A percentile compares a stretch with the other conserved stretches of the same genome.
Conservation (phyloP, 1,140 invertebrate genomes). For the Dendrolimus kikuchii region DNA sequence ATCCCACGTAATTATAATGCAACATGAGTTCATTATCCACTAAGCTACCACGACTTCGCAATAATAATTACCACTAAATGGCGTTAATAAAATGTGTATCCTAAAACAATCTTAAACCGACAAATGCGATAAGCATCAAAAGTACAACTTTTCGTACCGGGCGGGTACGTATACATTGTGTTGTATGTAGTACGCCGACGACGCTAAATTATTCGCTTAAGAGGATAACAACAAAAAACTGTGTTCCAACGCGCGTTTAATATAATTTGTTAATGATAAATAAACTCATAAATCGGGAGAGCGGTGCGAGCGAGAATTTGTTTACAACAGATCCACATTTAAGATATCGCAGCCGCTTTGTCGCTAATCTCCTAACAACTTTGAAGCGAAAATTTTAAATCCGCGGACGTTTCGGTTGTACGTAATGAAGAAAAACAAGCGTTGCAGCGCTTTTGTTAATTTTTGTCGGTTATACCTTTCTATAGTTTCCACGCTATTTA, state of each 20-base stretch:
- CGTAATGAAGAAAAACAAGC: constrained; percentile 56
- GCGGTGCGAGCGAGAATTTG: constrained; percentile 57
- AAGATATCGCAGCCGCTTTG: constrained; percentile 64
- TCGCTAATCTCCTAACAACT: constrained; percentile 68
- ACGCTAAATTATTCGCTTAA: constrained; percentile 25
- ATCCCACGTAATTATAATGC: no score
- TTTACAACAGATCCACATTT: constrained; percentile 69
- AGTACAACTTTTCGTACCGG: constrained; percentile 25
- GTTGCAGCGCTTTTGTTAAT: no score
- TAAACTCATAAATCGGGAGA: constrained; percentile 70
- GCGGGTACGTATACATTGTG: no score
- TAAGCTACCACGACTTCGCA: no score
- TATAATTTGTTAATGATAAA: constrained; percentile 74
- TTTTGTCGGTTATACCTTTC: no score
- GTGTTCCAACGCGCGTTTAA: constrained; percentile 50
- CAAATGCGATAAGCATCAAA: constrained; percentile 40
- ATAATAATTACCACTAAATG: no score
- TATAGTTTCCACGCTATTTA: no score
- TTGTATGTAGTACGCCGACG: no score
- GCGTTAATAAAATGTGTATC: background rate
- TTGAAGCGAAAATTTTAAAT: constrained; percentile 65
- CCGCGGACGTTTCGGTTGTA: constrained; percentile 28
- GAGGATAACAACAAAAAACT: constrained; percentile 37
- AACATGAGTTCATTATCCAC: no score
- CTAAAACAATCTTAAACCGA: constrained; percentile 14